Conservation (phyloP, 2,888 invertebrate genomes). For the Lithodes maja region DNA sequence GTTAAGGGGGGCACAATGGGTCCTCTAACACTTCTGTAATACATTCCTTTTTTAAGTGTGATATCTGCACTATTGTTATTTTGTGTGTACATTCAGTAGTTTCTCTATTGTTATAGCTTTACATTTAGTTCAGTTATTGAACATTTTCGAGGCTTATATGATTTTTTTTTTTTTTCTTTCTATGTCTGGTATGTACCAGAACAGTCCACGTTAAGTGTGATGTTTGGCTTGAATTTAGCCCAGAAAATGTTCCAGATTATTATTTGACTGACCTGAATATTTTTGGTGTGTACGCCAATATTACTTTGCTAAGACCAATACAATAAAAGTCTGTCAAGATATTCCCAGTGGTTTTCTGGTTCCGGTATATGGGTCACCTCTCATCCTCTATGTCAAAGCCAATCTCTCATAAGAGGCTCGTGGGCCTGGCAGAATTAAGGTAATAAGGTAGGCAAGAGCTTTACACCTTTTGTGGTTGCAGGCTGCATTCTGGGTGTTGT, state of each 20-base stretch:
- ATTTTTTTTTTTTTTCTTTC: slow-evolving; percentile 49
- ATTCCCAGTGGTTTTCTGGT: slow-evolving; percentile 68
- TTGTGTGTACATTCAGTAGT: slow-evolving; percentile 67
- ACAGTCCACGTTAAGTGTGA: slow-evolving; percentile 55
- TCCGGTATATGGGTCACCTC: slow-evolving; percentile 67
- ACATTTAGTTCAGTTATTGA: slow-evolving; percentile 66
- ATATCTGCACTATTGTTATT: slow-evolving; percentile 67
- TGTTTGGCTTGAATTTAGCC: slow-evolving; percentile 54
- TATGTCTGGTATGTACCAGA: slow-evolving; percentile 58
- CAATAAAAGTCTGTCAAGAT: slow-evolving; percentile 55
- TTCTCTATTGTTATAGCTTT: slow-evolving; percentile 66
- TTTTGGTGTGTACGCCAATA: slow-evolving; percentile 65
- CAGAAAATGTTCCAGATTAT: slow-evolving; percentile 66
- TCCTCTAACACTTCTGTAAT: slow-evolving; percentile 64
- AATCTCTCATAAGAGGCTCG: slow-evolving; percentile 67
- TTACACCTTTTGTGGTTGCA: slow-evolving; percentile 68
- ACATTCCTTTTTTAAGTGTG: slow-evolving; percentile 61
- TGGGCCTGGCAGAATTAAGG: slow-evolving; percentile 67
- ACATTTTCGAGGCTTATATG: slow-evolving; percentile 65
- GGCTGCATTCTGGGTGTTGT: slow-evolving; percentile 64
- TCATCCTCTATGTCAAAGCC: slow-evolving; percentile 66
- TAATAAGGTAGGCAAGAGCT: slow-evolving; percentile 68
- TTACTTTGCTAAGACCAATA: slow-evolving; percentile 67
- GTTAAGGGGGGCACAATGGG: slow-evolving; percentile 52
- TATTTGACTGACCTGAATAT: slow-evolving; percentile 59